Evolutionary conservation across 1,140 invertebrate species (phyloP).

Genomic region (Helicoverpa zea): DNA sequence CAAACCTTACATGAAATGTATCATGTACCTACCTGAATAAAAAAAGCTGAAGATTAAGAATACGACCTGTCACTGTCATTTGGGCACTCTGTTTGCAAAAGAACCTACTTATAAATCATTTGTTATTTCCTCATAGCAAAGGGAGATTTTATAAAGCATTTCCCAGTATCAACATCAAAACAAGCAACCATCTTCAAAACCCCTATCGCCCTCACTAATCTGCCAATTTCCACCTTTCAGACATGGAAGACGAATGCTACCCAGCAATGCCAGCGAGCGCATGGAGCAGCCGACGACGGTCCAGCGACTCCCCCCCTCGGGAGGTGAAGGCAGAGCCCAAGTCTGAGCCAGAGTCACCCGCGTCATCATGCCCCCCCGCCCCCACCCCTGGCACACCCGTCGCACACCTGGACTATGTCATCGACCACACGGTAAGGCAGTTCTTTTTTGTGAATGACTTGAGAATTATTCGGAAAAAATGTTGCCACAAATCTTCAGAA

Average conservation of each 20-base stretch:
- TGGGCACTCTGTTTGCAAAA: too few species aligned
- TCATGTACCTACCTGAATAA: too few species aligned
- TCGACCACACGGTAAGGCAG: conserved; percentile 85
- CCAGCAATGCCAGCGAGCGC: conserved; percentile 90
- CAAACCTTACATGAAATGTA: too few species aligned
- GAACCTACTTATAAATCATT: too few species aligned
- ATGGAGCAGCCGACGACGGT: conserved; percentile 80
- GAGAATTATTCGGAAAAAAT: background rate
- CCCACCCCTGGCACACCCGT: conserved; percentile 82
- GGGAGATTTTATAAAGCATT: too few species aligned
- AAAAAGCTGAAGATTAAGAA: too few species aligned
- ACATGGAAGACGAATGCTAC: conserved; percentile 95
- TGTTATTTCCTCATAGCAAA: too few species aligned
- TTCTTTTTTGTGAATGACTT: background rate
- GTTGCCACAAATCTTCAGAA: background rate
- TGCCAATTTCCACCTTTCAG: conserved; percentile 80
- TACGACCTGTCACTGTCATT: too few species aligned
- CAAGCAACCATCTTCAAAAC: background rate
- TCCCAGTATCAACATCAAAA: background rate
- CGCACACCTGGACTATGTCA: conserved; percentile 84
- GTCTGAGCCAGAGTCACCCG: conserved; percentile 89
- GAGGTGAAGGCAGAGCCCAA: conserved; percentile 91
- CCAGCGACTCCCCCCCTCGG: conserved; percentile 74
- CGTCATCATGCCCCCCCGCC: conserved; percentile 89
- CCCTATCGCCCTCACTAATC: background rate